These are phyloP conservation scores for Nerophis lumbriciformis DNA, from an alignment of 2,113 vertebrate species.

Conservation along the genomic window DNA sequence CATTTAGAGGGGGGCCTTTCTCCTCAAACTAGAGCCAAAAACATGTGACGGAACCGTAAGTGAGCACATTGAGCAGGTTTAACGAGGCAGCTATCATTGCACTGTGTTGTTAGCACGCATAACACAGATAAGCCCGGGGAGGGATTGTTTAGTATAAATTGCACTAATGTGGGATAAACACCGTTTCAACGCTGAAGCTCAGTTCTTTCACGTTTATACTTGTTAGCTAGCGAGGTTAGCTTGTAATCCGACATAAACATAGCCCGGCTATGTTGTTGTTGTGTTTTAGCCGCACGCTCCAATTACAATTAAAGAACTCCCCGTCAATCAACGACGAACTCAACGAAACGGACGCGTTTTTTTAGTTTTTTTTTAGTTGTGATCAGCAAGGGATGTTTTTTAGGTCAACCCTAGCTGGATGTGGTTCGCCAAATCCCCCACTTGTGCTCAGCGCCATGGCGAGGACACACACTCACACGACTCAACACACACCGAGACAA, in stretches of 20 bases:
- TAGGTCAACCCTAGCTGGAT: slow-evolving; percentile 41
- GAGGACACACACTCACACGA: slow-evolving; percentile 49
- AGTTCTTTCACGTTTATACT: slow-evolving; percentile 26
- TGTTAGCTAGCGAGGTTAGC: slow-evolving; percentile 38
- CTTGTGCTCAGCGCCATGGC: slow-evolving; percentile 67
- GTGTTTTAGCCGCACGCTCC: slow-evolving; percentile 40
- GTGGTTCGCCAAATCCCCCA: slow-evolving; percentile 45
- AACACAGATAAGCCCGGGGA: slow-evolving; percentile 2
- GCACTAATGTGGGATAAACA: slow-evolving; percentile 11
- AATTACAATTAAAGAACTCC: slow-evolving; percentile 6
- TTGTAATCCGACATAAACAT: slow-evolving; percentile 26
- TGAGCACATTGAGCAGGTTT: slow-evolving; percentile 21
- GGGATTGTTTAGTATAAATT: slow-evolving; percentile 52
- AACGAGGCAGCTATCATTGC: slow-evolving; percentile 13
- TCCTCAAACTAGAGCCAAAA: slow-evolving; percentile 10
- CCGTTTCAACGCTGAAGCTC: background rate
- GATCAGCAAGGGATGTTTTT: slow-evolving; percentile 1
- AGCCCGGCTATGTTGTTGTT: slow-evolving; percentile 56
- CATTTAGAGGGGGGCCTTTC: slow-evolving; percentile 12
- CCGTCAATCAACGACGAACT: background rate
- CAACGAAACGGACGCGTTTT: background rate
- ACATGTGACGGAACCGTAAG: slow-evolving; percentile 16
- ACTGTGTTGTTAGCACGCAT: background rate
- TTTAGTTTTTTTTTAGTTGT: background rate
- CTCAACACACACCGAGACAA: slow-evolving; percentile 58